Conservation (phyloP, 2,113 vertebrate genomes). For the Helogale parvula region DNA sequence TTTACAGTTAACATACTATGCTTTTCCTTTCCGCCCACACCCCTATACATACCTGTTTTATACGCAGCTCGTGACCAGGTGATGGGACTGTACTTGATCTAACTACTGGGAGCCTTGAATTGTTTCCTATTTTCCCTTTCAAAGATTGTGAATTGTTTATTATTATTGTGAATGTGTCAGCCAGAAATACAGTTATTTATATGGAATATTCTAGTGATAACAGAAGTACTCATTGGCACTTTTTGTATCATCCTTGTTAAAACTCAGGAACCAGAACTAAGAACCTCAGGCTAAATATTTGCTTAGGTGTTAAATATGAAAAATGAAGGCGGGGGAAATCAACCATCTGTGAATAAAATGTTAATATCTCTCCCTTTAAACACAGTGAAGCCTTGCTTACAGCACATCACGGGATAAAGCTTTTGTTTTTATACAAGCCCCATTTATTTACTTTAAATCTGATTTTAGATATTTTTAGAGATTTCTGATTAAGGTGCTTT, state of each 20-base stretch:
- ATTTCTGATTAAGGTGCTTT: slow-evolving; percentile 37
- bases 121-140: background rate
- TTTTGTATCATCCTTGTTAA: background rate
- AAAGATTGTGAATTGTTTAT: background rate
- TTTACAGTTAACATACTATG: background rate
- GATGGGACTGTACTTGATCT: background rate
- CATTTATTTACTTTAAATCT: background rate
- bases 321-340: background rate
- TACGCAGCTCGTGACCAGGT: background rate
- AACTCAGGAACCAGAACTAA: background rate
- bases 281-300: background rate
- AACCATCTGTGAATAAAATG: background rate
- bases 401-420: background rate
- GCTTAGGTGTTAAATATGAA: background rate
- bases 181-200: background rate
- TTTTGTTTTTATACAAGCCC: background rate
- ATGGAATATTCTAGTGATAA: background rate
- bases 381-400: background rate
- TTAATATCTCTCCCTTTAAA: background rate
- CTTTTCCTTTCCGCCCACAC: fast-evolving
- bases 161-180: background rate
- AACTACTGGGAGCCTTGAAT: background rate
- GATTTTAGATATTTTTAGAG: slow-evolving; percentile 36
- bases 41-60: background rate
- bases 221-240: background rate